A percentile compares a stretch with the other conserved stretches of the same genome.
These are phyloP conservation scores for Prorops nasuta DNA, from an alignment of 1,140 invertebrate genomes.

Conservation along the genomic window DNA sequence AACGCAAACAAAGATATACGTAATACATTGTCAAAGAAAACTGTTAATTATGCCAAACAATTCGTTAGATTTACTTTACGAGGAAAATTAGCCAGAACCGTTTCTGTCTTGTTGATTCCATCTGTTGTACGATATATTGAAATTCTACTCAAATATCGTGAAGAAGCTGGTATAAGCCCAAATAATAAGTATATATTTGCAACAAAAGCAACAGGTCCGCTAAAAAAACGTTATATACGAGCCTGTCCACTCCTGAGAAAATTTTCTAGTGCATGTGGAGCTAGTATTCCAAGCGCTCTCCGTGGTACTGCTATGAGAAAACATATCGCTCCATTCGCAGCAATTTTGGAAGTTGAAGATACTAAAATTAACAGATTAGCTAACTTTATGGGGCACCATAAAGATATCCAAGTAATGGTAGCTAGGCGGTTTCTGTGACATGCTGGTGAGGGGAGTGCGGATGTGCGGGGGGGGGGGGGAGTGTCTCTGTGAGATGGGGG, in stretches of 20 bases:
- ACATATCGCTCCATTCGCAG: slow-evolving; percentile 14
- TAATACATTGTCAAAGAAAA: slow-evolving; percentile 1
- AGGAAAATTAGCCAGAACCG: slow-evolving; percentile 11
- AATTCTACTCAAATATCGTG: slow-evolving; percentile 10
- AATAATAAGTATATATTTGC: slow-evolving; percentile 13
- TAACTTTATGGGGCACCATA: slow-evolving; percentile 9
- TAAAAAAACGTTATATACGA: slow-evolving; percentile 14
- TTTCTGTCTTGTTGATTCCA: slow-evolving; percentile 7
- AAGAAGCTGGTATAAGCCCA: background rate
- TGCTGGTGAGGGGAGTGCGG: no score
- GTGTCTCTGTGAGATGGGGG: no score
- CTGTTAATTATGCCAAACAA: slow-evolving; percentile 1
- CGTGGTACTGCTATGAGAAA: slow-evolving; percentile 10
- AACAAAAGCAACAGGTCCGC: background rate
- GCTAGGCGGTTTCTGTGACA: no score
- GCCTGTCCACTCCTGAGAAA: slow-evolving; percentile 10
- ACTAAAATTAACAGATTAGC: slow-evolving; percentile 5
- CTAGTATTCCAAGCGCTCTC: slow-evolving; percentile 7
- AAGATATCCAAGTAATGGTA: slow-evolving; percentile 10
- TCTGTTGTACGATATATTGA: slow-evolving; percentile 5
- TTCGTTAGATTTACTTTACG: slow-evolving; percentile 2
- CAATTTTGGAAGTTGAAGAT: slow-evolving; percentile 2
- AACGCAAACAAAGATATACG: background rate
- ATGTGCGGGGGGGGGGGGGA: no score
- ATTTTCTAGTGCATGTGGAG: slow-evolving; percentile 14